A percentile compares a stretch with the other conserved stretches of the same genome.
Conservation (phyloP, 2,113 vertebrate species). For the Oncorhynchus gorbuscha region DNA sequence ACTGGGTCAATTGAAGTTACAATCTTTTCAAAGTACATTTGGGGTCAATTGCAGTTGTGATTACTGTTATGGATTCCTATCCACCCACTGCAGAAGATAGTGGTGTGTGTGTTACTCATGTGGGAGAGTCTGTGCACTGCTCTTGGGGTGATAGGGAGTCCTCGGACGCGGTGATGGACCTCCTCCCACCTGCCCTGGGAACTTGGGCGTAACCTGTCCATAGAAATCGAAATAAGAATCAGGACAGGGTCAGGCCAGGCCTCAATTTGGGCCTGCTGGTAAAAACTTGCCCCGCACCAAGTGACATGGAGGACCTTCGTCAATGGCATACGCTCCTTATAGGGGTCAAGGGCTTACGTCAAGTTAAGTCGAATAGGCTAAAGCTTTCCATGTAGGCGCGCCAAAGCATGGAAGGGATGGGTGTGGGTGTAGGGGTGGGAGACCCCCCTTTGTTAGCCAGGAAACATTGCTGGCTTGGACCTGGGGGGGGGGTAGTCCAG, state of each 20-base stretch:
- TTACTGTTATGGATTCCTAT: no score
- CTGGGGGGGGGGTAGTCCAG: conserved; percentile 1
- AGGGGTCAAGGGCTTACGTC: no score
- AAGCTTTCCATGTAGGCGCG: conserved; percentile 17
- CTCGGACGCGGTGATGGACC: conserved; percentile 73
- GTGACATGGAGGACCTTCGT: no score
- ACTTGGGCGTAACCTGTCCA: conserved; percentile 41
- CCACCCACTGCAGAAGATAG: background rate
- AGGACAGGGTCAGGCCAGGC: no score
- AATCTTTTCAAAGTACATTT: no score
- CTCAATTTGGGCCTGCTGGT: no score
- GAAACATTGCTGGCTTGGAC: background rate
- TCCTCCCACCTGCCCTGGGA: conserved; percentile 69
- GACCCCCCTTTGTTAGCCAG: no score
- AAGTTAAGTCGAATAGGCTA: background rate
- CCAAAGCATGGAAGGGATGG: conserved; percentile 21
- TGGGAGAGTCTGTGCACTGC: conserved; percentile 61
- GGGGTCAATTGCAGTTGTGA: no score
- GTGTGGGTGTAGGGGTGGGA: background rate
- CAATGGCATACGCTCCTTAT: no score
- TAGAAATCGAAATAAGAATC: background rate
- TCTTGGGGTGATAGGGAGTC: conserved; percentile 72
- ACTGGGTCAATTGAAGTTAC: no score
- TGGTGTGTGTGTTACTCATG: conserved; percentile 59
- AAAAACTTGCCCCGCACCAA: no score